Evolutionary conservation across 2,113 vertebrate species (phyloP), one percentile per base, ranked within the genome.

Genomic region (Dipodomys ordii): DNA sequence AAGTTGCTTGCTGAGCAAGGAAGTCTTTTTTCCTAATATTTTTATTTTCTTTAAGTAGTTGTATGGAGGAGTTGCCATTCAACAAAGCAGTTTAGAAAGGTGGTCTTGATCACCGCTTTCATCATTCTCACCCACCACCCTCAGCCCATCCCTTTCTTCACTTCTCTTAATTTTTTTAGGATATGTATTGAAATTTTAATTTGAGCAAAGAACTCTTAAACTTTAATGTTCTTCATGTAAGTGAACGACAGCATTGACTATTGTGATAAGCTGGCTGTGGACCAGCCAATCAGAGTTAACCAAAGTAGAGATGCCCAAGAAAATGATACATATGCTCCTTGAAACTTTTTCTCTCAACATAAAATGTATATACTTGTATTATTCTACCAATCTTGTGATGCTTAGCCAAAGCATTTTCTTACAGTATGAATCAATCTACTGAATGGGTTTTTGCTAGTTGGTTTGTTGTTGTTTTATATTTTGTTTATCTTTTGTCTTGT

Each of bases 401-500:
- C 80, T 83, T 65, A 77, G 67, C 2, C 28, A 87, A 44, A 23
- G 13, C 44, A 11, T 88, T 90, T 80, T 65, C 73, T 91, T 86
- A 67, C 27, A 74, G n/a, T 60, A 53, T 89, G 44, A 13, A 20
- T 82, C 16, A 13, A 20, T 82, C 16, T 79, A 68, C 39, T 94
- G 27, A 44, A 57, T 57, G 53, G 15, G 53, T 57, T 57, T 39
- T 83, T 94, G 6, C 76, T 53, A 76, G 83, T 88, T 64, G 23
- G 1, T 53, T 57, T 65, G 19, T 90, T 25, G 83, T 57, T 11
- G 15, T 25, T 68, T 84, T 84, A 69, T 18, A n/a, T 39, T 85
- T 67, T 35, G 20, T 71, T 86, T 91, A 35, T 13, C 73, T 93
- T 85, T 91, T 85, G 53, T 5, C 46, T 93, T 93, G 93, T 62